These are phyloP conservation scores for Crotalus viridis DNA, from an alignment of 2,113 vertebrate species.

Conservation along the genomic window DNA sequence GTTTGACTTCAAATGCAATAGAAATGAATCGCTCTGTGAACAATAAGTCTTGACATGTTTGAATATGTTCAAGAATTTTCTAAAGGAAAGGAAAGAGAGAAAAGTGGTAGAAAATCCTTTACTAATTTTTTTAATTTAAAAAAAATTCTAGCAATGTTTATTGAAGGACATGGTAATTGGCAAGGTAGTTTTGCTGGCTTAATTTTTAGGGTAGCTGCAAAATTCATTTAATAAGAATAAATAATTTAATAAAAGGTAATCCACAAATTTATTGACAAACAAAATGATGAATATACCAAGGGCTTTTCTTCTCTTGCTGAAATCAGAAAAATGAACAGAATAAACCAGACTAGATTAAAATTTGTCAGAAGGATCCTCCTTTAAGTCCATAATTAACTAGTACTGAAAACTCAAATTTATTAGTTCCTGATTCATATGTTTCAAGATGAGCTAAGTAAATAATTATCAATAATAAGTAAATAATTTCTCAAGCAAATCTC, in stretches of 20 bases:
- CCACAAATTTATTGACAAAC: background rate
- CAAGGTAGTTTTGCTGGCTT: background rate
- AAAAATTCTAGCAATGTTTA: background rate
- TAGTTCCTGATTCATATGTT: background rate
- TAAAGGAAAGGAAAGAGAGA: background rate
- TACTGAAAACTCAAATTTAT: background rate
- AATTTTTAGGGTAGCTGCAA: background rate
- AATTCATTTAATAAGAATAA: background rate
- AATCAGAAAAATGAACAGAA: background rate
- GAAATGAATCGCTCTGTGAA: background rate
- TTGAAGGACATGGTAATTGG: background rate
- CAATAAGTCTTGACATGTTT: slow-evolving; percentile 8
- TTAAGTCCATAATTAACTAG: background rate
- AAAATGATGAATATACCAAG: background rate
- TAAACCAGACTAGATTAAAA: background rate
- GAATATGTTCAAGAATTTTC: slow-evolving; percentile 5
- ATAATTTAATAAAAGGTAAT: background rate
- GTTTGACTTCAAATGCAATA: slow-evolving; percentile 2
- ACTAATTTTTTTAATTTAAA: background rate
- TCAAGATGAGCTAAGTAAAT: background rate
- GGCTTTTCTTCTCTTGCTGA: background rate
- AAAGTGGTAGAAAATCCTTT: background rate
- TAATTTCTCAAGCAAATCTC: background rate
- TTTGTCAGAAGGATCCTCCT: background rate
- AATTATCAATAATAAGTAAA: too few species aligned